Base-by-base conservation (phyloP, 1,140 invertebrate species). In the Heliothis subflexa region DNA sequence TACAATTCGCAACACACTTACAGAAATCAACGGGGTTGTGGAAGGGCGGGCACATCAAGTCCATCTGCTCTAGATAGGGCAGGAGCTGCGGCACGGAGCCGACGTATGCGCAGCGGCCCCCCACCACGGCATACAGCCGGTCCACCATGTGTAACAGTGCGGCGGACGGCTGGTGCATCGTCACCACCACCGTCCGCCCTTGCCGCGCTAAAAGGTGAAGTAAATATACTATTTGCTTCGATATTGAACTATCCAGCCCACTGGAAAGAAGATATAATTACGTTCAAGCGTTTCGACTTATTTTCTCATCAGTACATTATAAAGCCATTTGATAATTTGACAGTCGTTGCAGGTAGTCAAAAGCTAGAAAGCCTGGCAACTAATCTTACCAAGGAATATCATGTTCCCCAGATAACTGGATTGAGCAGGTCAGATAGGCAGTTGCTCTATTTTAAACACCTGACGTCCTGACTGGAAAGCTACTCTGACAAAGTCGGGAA, bases 1-100 rank as follows among this genome's bases (percentile, higher is more conserved):
- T 25, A 25, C 21, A 25, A 25, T 25, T 25, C 21, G 33, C 7
- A 33, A 33, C 33, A 75, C 83, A 95, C 96, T 96, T 95, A 98
- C 98, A 95, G 95, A 97, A 99, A 95, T 99, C 98, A 33, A 98
- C 97, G 55, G 98, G 98, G 95, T 99, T 99, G 87, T 99, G 98
- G 90, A 98, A 98, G 12, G 96, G 95, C 0, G 98, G 98, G 94
- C 98, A 99, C 2, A 96, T 92, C 2, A 99, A 94, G 57, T 96
- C 96, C 55, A 97, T 94, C 66, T 96, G 95, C 40, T 95, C 93
- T 68, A 99, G 94, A 93, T 97, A 99, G 1, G 98, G 97, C 18
- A 99, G 94, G 3, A 99, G 90, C 59, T 96, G 96, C 40, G 95
- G 91, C 0, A 97, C 95, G 4, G 96, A 96, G 18, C 98, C 98